Conservation (phyloP, 2,888 invertebrate genomes). For the Phytoseiulus persimilis region DNA sequence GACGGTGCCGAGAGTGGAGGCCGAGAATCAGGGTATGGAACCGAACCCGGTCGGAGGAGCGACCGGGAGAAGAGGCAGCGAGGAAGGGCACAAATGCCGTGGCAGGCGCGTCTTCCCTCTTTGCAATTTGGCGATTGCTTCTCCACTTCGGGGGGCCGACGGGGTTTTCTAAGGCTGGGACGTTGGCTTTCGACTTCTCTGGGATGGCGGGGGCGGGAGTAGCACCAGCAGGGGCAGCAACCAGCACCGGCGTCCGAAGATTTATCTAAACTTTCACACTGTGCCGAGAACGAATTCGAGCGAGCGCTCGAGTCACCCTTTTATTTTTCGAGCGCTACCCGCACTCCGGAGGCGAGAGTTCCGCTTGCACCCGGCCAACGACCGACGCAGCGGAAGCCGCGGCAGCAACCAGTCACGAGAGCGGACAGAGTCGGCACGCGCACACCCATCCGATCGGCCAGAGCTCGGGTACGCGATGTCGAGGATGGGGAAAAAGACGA, state of each 20-base stretch:
- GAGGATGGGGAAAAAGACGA: neutral
- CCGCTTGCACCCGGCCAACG: neutral
- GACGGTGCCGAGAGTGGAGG: neutral
- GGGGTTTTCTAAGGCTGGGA: neutral
- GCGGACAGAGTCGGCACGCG: neutral
- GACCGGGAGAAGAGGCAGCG: neutral
- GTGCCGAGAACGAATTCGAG: slow-evolving; percentile 18
- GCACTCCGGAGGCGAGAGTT: neutral
- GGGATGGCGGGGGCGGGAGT: neutral
- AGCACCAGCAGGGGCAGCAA: neutral
- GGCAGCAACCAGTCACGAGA: neutral
- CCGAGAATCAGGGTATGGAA: neutral
- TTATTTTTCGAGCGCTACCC: slow-evolving; percentile 34
- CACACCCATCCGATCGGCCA: neutral
- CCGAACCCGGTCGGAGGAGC: neutral
- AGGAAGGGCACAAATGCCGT: neutral
- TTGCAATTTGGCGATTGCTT: slow-evolving; percentile 38
- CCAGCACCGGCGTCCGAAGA: neutral
- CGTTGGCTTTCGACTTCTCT: neutral
- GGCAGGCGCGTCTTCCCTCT: neutral
- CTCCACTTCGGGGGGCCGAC: neutral
- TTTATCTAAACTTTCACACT: neutral
- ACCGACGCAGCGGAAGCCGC: neutral
- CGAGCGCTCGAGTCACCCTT: slow-evolving; percentile 6
- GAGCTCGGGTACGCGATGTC: neutral